Evolutionary conservation across 1,140 invertebrate species (phyloP).

Genomic region (Bemisia tabaci): DNA sequence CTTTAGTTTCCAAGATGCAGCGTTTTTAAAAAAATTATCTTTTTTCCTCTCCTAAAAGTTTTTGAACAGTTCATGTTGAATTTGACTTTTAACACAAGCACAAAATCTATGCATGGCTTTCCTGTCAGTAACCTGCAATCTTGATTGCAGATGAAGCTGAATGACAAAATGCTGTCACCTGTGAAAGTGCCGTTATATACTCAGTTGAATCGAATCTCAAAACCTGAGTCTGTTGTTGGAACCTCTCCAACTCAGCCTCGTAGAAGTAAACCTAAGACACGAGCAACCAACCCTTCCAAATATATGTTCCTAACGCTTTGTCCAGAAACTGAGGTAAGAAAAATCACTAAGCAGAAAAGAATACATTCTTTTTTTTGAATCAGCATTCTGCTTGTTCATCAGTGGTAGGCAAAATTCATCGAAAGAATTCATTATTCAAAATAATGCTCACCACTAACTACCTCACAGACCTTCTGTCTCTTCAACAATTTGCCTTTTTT

Average conservation of each 20-base stretch:
- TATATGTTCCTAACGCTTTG: constrained; percentile 10
- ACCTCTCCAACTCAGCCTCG: constrained; percentile 23
- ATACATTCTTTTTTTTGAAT: not conserved
- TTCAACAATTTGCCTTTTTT: too few species aligned
- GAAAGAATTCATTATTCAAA: too few species aligned
- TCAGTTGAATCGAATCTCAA: constrained; percentile 42
- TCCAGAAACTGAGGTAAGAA: constrained; percentile 10
- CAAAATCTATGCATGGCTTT: not conserved
- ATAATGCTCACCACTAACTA: too few species aligned
- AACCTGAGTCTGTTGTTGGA: constrained; percentile 36
- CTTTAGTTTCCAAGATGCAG: too few species aligned
- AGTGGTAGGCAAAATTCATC: constrained; percentile 10
- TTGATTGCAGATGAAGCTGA: not conserved
- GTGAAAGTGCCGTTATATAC: constrained; percentile 42
- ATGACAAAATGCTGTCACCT: constrained; percentile 30
- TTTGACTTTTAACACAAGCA: not conserved
- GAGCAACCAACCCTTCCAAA: constrained; percentile 5
- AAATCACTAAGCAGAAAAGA: not conserved
- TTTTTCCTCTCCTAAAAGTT: too few species aligned
- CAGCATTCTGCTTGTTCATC: constrained; percentile 1
- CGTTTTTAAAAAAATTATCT: too few species aligned
- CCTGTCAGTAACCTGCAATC: not conserved
- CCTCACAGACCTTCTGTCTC: too few species aligned
- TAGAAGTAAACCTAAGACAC: not conserved
- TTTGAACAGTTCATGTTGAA: not conserved